Evolutionary conservation across 2,113 vertebrate genomes (phyloP), one percentile per base, ranked within the genome.

Genomic region (Corythaixoides concolor): DNA sequence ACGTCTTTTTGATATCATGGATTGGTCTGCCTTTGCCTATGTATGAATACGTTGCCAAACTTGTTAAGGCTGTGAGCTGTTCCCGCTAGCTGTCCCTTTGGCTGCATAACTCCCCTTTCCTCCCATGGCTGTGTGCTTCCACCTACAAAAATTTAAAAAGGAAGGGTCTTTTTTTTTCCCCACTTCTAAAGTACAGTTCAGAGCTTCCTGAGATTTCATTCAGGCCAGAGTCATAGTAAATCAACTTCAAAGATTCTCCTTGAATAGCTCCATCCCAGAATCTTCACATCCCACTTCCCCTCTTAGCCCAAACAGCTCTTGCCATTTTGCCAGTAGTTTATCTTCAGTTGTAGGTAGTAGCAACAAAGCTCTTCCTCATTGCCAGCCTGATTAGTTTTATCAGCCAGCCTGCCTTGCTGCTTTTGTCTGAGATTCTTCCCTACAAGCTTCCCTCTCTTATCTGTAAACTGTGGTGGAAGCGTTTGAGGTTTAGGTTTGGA

Each of bases 311-410:
- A 91, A 78, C 5, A 26, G 50, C 21, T 66, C 73, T 74, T 87
- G 45, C 76, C 26, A 41, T 91, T 90, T 92, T 82, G 37, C 70
- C n/a, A 50, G 69, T 33, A 70, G 78, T 90, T 94, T 91, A 93
- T 93, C 88, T 95, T 83, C 88, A 68, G 82, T 22, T 76, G 82
- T 92, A 93, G 88, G 90, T 93, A 88, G 62, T 49, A 92, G 90
- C 88, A 94, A 82, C 89, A 95, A 96, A 96, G 90, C 66, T 82
- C 63, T 90, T 90, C 78, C 85, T 88, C 78, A 17, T 7, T 94
- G 56, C 69, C 77, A 78, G 81, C 28, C 70, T 72, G 68, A 85
- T 85, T 67, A 77, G 11, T 74, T 85, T 93, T 94, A 85, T 93
- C 81, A 78, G 35, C 28, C 66, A 76, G 62, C 58, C 49, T 72